phyloP scores from a whole-genome alignment of 30 jellyfish, hydroid and myxozoan genomes.

The Turritopsis rubra region DNA sequence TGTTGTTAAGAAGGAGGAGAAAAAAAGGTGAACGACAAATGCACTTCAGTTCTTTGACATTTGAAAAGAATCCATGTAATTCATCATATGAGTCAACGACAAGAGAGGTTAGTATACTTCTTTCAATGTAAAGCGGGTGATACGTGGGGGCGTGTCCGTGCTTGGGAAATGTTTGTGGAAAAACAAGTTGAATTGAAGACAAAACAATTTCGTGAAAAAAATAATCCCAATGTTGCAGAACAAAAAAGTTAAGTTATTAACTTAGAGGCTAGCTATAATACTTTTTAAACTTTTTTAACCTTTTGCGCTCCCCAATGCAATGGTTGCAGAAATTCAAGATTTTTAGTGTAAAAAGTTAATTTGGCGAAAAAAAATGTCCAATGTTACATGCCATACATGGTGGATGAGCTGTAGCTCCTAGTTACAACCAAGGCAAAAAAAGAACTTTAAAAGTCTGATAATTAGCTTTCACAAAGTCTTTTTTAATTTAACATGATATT shows the following conservation, averaged over 20 bases:
- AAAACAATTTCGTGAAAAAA: too few relatives aligned
- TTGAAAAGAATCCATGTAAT: neutral
- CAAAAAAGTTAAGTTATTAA: too few relatives aligned
- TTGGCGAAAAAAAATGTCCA: too few relatives aligned
- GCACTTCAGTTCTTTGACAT: constrained; percentile 3
- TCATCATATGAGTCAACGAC: neutral
- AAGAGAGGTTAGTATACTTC: neutral
- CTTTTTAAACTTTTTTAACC: neutral
- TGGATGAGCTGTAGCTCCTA: neutral
- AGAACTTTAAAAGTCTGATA: too few relatives aligned
- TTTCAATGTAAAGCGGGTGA: neutral
- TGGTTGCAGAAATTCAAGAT: too few relatives aligned
- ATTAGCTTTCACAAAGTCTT: too few relatives aligned
- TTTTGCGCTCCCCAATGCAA: too few relatives aligned
- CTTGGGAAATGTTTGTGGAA: neutral
- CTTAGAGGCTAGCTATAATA: neutral
- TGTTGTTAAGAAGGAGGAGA: neutral
- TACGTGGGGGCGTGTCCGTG: neutral
- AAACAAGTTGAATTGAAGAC: too few relatives aligned
- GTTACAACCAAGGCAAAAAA: too few relatives aligned
- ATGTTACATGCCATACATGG: too few relatives aligned
- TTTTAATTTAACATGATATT: neutral
- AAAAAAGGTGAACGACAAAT: neutral
- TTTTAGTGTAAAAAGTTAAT: too few relatives aligned
- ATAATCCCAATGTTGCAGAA: too few relatives aligned